phyloP scores from a whole-genome alignment of 1,140 invertebrate genomes.

The Euura saliciscinereae region DNA sequence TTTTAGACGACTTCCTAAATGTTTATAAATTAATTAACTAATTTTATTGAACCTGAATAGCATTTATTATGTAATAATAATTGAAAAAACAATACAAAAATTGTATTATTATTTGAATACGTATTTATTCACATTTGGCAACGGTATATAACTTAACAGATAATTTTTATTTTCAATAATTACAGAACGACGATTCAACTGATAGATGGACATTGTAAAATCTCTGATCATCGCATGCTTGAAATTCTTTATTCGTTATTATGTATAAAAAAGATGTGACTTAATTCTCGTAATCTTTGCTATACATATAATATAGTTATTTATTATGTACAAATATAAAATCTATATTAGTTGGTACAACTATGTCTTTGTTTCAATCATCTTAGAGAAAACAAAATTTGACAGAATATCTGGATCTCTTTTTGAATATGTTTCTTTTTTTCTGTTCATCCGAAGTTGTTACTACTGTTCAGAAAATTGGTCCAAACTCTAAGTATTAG shows the following conservation, averaged over 20 bases:
- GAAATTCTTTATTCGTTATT: constrained; percentile 25
- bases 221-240: constrained; percentile 26
- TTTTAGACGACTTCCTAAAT: constrained; percentile 12
- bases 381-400: not conserved
- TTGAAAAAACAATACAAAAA: too few species aligned
- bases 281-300: constrained; percentile 24
- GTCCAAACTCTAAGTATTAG: too few species aligned
- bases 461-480: too few species aligned
- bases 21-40: too few species aligned
- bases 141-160: constrained; percentile 33
- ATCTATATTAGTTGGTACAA: constrained; percentile 22
- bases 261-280: constrained; percentile 34
- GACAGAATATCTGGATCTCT: too few species aligned
- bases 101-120: constrained; percentile 15
- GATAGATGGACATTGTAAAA: constrained; percentile 10
- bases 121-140: constrained; percentile 43
- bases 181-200: constrained; percentile 13
- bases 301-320: constrained; percentile 23
- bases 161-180: constrained; percentile 30
- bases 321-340: constrained; percentile 45
- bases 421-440: too few species aligned
- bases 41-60: too few species aligned
- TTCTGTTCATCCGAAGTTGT: too few species aligned
- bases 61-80: not conserved
- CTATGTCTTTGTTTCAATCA: not conserved